These are phyloP conservation scores for Carterocephalus palaemon DNA, from an alignment of 2,888 invertebrate species.

Conservation along the genomic window DNA sequence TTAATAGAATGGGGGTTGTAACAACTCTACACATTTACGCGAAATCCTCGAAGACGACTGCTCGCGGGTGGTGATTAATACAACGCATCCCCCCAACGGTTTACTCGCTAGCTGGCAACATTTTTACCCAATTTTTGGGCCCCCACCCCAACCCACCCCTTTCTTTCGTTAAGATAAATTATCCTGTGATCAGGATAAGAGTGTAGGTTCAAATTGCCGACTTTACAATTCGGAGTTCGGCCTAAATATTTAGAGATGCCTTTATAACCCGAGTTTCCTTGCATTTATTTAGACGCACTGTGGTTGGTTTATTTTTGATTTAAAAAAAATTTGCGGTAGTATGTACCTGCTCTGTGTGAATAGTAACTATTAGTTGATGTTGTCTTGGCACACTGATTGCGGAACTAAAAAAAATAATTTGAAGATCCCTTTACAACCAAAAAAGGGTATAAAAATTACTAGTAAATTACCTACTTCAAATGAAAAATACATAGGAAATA, in stretches of 20 bases:
- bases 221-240: conserved; percentile 75
- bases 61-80: conserved; percentile 77
- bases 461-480: too few species aligned
- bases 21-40: conserved; percentile 50
- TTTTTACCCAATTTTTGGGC: conserved; percentile 79
- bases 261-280: conserved; percentile 10
- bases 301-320: conserved; percentile 5
- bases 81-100: conserved; percentile 78
- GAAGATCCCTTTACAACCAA: too few species aligned
- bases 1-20: background rate
- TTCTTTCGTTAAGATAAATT: conserved; percentile 80
- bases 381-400: too few species aligned
- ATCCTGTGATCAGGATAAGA: conserved; percentile 78
- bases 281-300: conserved; percentile 11
- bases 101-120: conserved; percentile 79
- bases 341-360: too few species aligned
- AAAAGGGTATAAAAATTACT: too few species aligned
- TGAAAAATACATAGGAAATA: too few species aligned
- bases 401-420: too few species aligned
- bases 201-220: conserved; percentile 78
- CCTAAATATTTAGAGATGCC: conserved; percentile 62
- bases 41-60: conserved; percentile 70
- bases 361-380: too few species aligned
- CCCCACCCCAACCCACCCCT: conserved; percentile 66
- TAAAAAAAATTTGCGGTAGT: background rate